A percentile compares a stretch with the other conserved stretches of the same genome.
These are phyloP conservation scores for Aphelenchoides besseyi DNA, from an alignment of 1,140 invertebrate genomes.

Conservation along the genomic window DNA sequence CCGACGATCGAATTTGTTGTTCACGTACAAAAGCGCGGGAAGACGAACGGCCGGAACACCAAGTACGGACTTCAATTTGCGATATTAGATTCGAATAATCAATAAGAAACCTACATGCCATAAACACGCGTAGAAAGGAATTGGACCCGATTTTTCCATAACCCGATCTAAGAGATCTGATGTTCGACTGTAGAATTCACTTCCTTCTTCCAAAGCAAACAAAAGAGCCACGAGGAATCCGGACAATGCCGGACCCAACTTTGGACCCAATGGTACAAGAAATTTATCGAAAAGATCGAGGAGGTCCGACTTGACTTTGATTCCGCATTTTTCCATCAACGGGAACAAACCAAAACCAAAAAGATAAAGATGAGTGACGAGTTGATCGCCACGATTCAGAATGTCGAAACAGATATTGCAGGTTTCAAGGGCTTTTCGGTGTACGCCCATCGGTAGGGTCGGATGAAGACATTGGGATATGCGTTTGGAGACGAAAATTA, in stretches of 20 bases:
- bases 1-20: constrained; percentile 79
- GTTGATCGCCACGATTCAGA: constrained; percentile 77
- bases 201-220: constrained; percentile 82
- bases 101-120: constrained; percentile 70
- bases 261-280: constrained; percentile 78
- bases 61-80: constrained; percentile 69
- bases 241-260: constrained; percentile 77
- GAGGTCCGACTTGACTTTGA: constrained; percentile 75
- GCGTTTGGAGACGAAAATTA: constrained; percentile 85
- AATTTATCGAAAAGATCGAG: constrained; percentile 85
- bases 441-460: constrained; percentile 81
- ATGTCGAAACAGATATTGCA: constrained; percentile 89
- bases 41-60: constrained; percentile 79
- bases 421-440: constrained; percentile 86
- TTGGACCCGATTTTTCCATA: constrained; percentile 74
- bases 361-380: constrained; percentile 70
- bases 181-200: constrained; percentile 82
- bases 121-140: constrained; percentile 80
- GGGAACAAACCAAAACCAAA: constrained; percentile 75
- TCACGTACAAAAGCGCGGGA: constrained; percentile 77
- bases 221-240: constrained; percentile 81
- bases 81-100: constrained; percentile 5
- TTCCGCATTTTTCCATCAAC: constrained; percentile 80
- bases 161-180: constrained; percentile 76
- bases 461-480: constrained; percentile 92